These are phyloP conservation scores for Nysson spinosus DNA, from an alignment of 2,888 invertebrate species.

Conservation along the genomic window DNA sequence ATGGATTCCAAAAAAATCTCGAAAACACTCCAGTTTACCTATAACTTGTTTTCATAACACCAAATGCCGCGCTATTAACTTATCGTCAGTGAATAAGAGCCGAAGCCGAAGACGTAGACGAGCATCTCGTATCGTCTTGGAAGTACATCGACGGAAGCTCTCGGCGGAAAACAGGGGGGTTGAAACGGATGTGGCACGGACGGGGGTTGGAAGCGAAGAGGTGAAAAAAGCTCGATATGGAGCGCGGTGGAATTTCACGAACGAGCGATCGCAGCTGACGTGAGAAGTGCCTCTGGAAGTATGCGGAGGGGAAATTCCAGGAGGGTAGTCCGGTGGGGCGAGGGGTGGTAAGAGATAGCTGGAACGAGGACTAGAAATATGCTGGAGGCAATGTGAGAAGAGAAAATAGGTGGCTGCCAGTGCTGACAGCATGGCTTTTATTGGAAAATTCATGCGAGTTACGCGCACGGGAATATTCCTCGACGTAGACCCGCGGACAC, in stretches of 20 bases:
- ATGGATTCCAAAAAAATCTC: neutral
- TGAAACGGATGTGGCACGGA: no score
- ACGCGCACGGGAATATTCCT: neutral
- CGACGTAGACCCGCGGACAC: neutral
- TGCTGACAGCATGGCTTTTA: conserved; percentile 52
- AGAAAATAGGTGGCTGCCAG: conserved; percentile 48
- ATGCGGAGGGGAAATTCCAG: conserved; percentile 56
- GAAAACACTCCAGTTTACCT: neutral
- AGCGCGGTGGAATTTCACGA: conserved; percentile 53
- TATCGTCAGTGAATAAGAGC: no score
- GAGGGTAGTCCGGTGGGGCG: conserved; percentile 25
- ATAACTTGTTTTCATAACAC: neutral
- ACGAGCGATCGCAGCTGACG: conserved; percentile 53
- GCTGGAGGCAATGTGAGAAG: conserved; percentile 35
- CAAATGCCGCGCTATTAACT: no score
- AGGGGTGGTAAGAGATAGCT: conserved; percentile 2
- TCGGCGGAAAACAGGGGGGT: neutral
- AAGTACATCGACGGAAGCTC: neutral
- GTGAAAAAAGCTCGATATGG: conserved; percentile 47
- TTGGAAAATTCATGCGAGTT: conserved; percentile 57
- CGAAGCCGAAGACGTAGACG: no score
- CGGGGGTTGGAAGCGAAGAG: conserved; percentile 1
- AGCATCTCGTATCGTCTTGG: no score
- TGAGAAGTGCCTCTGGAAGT: conserved; percentile 51
- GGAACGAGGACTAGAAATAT: conserved; percentile 42